Conservation (phyloP, 2,113 vertebrate species). For the Nycticryphes semicollaris region DNA sequence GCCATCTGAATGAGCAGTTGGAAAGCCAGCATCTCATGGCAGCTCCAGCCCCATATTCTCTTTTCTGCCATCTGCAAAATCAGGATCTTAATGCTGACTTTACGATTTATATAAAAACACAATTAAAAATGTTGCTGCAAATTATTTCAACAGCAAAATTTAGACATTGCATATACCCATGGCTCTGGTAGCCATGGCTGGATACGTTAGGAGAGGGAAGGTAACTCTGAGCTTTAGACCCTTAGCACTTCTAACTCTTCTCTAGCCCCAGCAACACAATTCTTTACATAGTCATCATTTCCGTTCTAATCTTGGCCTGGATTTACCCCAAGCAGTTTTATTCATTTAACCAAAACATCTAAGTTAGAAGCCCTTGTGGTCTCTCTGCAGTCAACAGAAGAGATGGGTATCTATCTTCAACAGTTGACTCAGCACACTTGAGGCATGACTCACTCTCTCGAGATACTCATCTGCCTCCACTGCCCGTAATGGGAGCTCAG, state of each 20-base stretch:
- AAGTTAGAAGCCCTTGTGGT: not conserved
- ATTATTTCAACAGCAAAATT: not conserved
- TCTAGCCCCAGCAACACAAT: not conserved
- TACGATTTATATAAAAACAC: not conserved
- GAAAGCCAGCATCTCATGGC: not conserved
- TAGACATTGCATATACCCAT: not conserved
- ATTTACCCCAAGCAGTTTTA: not conserved
- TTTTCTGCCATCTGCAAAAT: not conserved
- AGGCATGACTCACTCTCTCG: conserved; percentile 30
- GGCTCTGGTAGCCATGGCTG: not conserved
- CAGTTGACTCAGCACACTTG: not conserved
- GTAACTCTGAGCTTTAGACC: not conserved
- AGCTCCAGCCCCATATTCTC: not conserved
- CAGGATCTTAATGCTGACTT: not conserved
- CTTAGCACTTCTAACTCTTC: not conserved
- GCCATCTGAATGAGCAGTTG: not conserved
- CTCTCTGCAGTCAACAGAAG: not conserved
- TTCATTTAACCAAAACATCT: not conserved
- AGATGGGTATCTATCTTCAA: not conserved
- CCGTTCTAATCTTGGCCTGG: not conserved
- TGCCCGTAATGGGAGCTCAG: not conserved
- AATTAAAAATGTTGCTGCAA: not conserved
- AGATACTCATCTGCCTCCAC: not conserved
- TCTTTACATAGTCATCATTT: not conserved
- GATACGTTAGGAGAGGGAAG: not conserved